Conservation (phyloP, 2,113 vertebrate genomes). For the Actenoides lindsayi region DNA sequence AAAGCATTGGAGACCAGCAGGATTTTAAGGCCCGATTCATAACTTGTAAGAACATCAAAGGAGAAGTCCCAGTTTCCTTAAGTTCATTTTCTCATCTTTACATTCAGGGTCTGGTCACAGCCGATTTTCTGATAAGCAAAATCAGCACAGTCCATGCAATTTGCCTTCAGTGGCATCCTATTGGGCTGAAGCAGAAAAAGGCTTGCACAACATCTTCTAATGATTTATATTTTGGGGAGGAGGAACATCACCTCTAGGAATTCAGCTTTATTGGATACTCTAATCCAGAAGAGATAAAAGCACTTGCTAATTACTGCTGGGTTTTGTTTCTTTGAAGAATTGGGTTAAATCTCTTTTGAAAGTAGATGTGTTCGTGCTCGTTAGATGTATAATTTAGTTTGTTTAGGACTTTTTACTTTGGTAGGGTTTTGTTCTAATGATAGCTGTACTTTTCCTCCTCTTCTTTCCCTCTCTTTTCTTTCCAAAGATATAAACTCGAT, state of each 20-base stretch:
- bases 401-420: slow-evolving; percentile 28
- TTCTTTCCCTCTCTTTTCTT: neutral
- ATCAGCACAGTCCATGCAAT: neutral
- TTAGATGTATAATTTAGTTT: slow-evolving; percentile 72
- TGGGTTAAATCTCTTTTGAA: slow-evolving; percentile 62
- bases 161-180: neutral
- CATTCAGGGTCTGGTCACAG: neutral
- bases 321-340: slow-evolving; percentile 69
- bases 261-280: slow-evolving; percentile 36
- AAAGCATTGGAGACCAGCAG: neutral
- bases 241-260: slow-evolving; percentile 61
- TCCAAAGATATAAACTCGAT: neutral
- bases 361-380: slow-evolving; percentile 24
- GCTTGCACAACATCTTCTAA: neutral
- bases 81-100: neutral
- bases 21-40: neutral
- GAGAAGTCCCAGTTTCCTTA: neutral
- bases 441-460: neutral
- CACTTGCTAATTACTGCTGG: slow-evolving; percentile 53
- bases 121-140: neutral
- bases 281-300: slow-evolving; percentile 63
- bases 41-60: neutral
- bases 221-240: slow-evolving; percentile 5
- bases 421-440: neutral
- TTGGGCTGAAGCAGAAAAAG: neutral